Evolutionary conservation across 2,113 vertebrate genomes (phyloP).

Genomic region (Bubo bubo): DNA sequence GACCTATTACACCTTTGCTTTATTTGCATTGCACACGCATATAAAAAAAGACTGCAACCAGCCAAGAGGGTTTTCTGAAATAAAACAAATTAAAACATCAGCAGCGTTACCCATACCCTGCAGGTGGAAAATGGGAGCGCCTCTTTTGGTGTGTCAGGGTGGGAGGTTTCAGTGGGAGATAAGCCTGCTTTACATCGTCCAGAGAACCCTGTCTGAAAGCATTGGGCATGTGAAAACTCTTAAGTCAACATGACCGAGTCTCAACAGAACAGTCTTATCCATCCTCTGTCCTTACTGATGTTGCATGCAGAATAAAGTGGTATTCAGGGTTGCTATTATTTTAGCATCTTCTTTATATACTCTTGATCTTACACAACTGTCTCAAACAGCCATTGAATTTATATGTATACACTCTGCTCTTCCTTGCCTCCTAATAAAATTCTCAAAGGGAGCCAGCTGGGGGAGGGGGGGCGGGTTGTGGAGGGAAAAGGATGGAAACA

Average conservation of each 20-base stretch:
- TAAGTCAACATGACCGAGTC: not conserved
- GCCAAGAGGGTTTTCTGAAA: not conserved
- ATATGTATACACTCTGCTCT: not conserved
- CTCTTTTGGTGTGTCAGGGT: not conserved
- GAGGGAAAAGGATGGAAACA: not conserved
- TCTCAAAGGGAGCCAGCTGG: not conserved
- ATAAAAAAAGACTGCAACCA: not conserved
- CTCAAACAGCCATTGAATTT: not conserved
- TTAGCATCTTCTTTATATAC: not conserved
- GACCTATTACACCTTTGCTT: not conserved
- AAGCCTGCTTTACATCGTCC: not conserved
- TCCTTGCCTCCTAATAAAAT: not conserved
- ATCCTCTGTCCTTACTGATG: not conserved
- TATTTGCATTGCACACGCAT: not conserved
- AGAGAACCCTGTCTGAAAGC: not conserved
- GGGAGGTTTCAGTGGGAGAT: not conserved
- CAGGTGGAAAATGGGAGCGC: not conserved
- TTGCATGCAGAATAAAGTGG: not conserved
- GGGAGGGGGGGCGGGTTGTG: accelerated
- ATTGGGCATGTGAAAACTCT: accelerated
- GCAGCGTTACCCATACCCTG: accelerated
- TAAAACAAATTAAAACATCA: not conserved
- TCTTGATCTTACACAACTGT: not conserved
- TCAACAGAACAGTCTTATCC: not conserved
- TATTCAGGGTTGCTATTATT: not conserved